A percentile compares a stretch with the other conserved stretches of the same genome.
Evolutionary conservation across 2,888 invertebrate genomes (phyloP).

Genomic region (Lepas anatifera): DNA sequence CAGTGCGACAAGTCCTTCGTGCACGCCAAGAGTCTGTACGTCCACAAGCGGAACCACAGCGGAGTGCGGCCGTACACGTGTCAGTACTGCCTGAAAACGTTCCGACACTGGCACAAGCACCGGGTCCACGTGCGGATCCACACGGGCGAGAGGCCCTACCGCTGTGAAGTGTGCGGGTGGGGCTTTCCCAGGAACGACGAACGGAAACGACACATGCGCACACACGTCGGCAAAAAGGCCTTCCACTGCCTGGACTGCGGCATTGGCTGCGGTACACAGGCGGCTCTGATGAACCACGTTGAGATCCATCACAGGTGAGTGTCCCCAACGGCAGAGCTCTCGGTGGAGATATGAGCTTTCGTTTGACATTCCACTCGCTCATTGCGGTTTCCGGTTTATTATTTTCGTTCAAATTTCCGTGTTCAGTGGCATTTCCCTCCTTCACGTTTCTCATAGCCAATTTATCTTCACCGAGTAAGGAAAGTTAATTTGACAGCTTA

Average conservation of each 20-base stretch:
- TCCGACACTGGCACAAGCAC: conserved; percentile 26
- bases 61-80: conserved; percentile 25
- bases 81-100: conserved; percentile 23
- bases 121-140: conserved; percentile 24
- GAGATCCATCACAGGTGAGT: conserved; percentile 25
- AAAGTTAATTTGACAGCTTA: too few relatives aligned
- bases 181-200: conserved; percentile 25
- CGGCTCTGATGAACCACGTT: conserved; percentile 23
- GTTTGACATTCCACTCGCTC: too few relatives aligned
- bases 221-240: conserved; percentile 23
- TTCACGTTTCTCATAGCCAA: too few relatives aligned
- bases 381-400: too few relatives aligned
- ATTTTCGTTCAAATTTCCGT: too few relatives aligned
- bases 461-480: too few relatives aligned
- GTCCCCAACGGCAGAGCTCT: too few relatives aligned
- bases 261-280: conserved; percentile 25
- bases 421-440: too few relatives aligned
- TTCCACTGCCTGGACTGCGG: conserved; percentile 25
- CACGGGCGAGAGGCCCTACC: conserved; percentile 25
- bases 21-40: conserved; percentile 24
- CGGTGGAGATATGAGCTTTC: too few relatives aligned
- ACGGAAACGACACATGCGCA: conserved; percentile 24
- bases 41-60: conserved; percentile 24
- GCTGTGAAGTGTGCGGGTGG: conserved; percentile 23
- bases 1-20: conserved; percentile 24